Percentiles rank a stretch among this genome's conserved stretches.
These are phyloP conservation scores for Sphaerophoria taeniata DNA, from an alignment of 2,888 invertebrate genomes.

Conservation along the genomic window DNA sequence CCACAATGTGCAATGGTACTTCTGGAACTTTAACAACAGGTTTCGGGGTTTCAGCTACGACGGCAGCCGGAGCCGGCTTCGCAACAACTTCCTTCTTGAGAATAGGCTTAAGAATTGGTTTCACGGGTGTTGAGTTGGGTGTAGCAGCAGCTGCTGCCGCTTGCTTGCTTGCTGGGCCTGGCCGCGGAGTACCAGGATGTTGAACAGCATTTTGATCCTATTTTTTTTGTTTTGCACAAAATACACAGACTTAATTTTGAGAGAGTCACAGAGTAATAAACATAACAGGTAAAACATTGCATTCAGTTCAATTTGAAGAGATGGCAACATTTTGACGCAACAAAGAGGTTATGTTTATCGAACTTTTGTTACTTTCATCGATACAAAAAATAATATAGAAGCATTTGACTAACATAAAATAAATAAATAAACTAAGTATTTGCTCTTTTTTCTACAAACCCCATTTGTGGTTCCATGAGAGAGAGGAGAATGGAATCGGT, in stretches of 20 bases:
- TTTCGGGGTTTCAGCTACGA: not conserved
- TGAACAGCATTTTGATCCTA: slow-evolving; percentile 31
- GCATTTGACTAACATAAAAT: not conserved
- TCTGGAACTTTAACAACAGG: not conserved
- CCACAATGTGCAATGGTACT: not conserved
- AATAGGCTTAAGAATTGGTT: slow-evolving; percentile 30
- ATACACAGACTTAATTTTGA: not conserved
- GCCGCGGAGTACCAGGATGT: slow-evolving; percentile 26
- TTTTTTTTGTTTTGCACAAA: slow-evolving; percentile 22
- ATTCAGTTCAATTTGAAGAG: slow-evolving; percentile 34
- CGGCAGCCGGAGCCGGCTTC: not conserved
- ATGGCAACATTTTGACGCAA: slow-evolving; percentile 20
- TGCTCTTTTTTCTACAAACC: slow-evolving; percentile 71
- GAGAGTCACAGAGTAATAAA: slow-evolving; percentile 21
- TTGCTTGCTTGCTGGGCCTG: slow-evolving; percentile 6
- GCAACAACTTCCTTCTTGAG: slow-evolving; percentile 30
- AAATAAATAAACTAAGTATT: slow-evolving; percentile 9
- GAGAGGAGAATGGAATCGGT: slow-evolving; percentile 30
- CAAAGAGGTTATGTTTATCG: slow-evolving; percentile 31
- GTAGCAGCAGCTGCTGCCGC: not conserved
- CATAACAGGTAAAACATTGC: slow-evolving; percentile 43
- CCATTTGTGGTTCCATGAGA: slow-evolving; percentile 39
- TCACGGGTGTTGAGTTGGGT: slow-evolving; percentile 17
- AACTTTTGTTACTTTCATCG: slow-evolving; percentile 26
- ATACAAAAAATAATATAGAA: not conserved